phyloP scores from a whole-genome alignment of 2,888 invertebrate species.

The Coremacera marginata region DNA sequence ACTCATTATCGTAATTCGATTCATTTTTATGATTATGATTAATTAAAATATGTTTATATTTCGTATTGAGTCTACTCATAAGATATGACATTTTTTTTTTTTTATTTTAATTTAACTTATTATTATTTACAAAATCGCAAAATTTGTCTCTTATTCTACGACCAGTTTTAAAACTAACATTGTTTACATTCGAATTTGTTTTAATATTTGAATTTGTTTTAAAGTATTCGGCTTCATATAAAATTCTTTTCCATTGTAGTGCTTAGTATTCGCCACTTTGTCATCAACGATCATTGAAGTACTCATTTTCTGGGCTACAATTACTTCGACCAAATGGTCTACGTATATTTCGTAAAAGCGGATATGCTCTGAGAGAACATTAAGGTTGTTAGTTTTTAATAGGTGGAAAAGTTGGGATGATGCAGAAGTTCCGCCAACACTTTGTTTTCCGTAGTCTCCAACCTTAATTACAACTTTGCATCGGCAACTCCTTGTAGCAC shows the following conservation, averaged over 20 bases:
- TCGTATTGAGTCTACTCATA: too few relatives aligned
- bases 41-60: too few relatives aligned
- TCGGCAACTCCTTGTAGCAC: constrained; percentile 25
- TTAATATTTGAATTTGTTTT: too few relatives aligned
- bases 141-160: neutral
- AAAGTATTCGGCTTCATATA: too few relatives aligned
- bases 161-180: neutral
- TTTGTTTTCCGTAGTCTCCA: neutral
- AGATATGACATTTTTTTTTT: too few relatives aligned
- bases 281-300: too few relatives aligned
- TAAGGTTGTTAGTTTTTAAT: constrained; percentile 10
- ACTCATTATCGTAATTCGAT: too few relatives aligned
- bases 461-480: neutral
- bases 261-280: too few relatives aligned
- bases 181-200: constrained; percentile 12
- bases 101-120: neutral
- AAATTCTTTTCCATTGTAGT: too few relatives aligned
- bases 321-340: too few relatives aligned
- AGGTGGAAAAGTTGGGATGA: constrained; percentile 8
- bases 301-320: too few relatives aligned
- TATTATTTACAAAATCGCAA: neutral
- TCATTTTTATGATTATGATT: too few relatives aligned
- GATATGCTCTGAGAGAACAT: neutral
- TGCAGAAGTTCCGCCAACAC: neutral
- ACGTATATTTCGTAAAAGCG: constrained; percentile 7